A percentile compares a stretch with the other conserved stretches of the same genome.
phyloP scores from a whole-genome alignment of 1,140 invertebrate species.

The Zaprionus camerounensis region DNA sequence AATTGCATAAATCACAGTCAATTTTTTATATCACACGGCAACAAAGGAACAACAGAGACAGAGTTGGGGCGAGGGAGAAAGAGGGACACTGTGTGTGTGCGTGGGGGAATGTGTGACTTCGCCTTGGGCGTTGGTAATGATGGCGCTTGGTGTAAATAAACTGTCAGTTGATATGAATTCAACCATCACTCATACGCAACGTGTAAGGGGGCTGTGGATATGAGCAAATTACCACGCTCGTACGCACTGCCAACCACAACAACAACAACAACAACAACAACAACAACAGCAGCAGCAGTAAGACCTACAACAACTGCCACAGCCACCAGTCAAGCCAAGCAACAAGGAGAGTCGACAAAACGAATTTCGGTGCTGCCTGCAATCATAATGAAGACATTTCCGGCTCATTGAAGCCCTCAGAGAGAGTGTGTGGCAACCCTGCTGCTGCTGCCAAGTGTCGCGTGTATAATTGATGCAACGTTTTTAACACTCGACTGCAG shows the following conservation, averaged over 20 bases:
- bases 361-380: slow-evolving; percentile 60
- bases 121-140: slow-evolving; percentile 57
- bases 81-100: slow-evolving; percentile 5
- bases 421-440: slow-evolving; percentile 4
- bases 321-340: neutral
- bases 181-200: slow-evolving; percentile 74
- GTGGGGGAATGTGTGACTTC: slow-evolving; percentile 21
- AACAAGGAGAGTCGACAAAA: slow-evolving; percentile 51
- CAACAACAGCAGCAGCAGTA: slow-evolving; percentile 23
- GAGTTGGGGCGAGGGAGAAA: neutral
- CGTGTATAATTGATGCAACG: slow-evolving; percentile 45
- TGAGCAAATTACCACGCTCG: slow-evolving; percentile 70
- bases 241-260: slow-evolving; percentile 63
- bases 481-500: slow-evolving; percentile 35
- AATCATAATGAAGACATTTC: slow-evolving; percentile 81
- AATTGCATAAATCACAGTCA: slow-evolving; percentile 80
- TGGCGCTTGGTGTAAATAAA: slow-evolving; percentile 78
- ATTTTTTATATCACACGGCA: slow-evolving; percentile 65
- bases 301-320: neutral
- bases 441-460: slow-evolving; percentile 13
- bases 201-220: slow-evolving; percentile 23
- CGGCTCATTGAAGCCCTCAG: slow-evolving; percentile 70
- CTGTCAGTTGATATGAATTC: slow-evolving; percentile 79
- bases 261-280: slow-evolving; percentile 37
- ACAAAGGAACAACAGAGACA: neutral